Evolutionary conservation across 2,113 vertebrate species (phyloP).

Genomic region (Motacilla tschutschensis): DNA sequence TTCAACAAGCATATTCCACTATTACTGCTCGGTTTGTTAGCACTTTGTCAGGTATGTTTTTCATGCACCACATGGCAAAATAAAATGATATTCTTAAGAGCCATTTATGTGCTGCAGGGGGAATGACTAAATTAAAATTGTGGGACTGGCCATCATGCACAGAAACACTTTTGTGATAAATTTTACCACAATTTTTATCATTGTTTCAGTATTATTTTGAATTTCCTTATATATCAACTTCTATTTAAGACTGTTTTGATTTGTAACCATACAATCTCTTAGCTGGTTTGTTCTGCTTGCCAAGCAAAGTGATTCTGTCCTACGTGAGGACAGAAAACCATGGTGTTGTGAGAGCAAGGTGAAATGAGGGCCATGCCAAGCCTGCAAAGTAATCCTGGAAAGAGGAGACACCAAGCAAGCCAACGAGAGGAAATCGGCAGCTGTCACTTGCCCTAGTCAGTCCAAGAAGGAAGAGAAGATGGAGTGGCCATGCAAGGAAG

Average conservation of each 20-base stretch:
- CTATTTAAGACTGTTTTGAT: neutral
- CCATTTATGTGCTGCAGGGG: neutral
- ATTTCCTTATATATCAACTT: neutral
- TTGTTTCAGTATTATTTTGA: neutral
- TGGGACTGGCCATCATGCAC: neutral
- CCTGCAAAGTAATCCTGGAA: constrained; percentile 20
- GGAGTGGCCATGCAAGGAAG: constrained; percentile 39
- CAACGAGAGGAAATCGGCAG: neutral
- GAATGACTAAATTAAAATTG: neutral
- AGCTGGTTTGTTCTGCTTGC: neutral
- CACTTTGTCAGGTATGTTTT: neutral
- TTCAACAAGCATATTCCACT: neutral
- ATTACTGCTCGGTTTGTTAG: neutral
- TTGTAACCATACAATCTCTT: neutral
- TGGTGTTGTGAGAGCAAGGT: neutral
- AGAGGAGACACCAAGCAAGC: constrained; percentile 26
- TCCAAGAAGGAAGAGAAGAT: constrained; percentile 10
- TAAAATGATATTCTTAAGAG: neutral
- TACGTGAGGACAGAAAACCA: neutral
- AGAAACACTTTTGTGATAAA: neutral
- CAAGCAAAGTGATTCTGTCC: neutral
- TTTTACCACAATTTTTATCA: neutral
- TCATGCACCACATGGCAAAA: neutral
- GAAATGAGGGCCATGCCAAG: constrained; percentile 20
- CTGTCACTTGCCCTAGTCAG: neutral